phyloP scores from a whole-genome alignment of 2,113 vertebrate species.

The Piliocolobus tephrosceles region DNA sequence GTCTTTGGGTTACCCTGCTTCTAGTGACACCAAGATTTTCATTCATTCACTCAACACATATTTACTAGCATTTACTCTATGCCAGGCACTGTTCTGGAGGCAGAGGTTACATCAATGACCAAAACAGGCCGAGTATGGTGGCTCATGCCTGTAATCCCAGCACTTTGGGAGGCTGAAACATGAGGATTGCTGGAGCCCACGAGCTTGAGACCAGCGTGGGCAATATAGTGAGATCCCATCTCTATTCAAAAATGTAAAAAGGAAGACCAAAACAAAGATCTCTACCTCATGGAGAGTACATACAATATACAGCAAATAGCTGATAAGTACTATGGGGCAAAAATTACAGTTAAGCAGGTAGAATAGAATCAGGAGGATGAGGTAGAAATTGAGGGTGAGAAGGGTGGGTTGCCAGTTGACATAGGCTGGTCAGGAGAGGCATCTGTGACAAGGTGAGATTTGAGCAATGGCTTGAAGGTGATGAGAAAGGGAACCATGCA shows the following conservation, averaged over 20 bases:
- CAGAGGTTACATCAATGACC: not conserved
- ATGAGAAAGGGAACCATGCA: not conserved
- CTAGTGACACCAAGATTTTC: not conserved
- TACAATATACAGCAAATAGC: not conserved
- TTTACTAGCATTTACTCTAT: not conserved
- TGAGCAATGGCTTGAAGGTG: not conserved
- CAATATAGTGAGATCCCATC: no score
- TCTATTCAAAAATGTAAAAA: no score
- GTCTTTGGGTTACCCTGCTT: not conserved
- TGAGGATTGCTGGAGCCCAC: no score
- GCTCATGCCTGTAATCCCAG: no score
- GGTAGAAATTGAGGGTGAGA: not conserved
- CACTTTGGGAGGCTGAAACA: no score
- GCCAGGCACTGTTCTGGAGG: not conserved
- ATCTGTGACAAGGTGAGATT: not conserved
- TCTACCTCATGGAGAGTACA: no score
- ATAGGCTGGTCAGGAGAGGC: not conserved
- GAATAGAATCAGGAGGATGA: not conserved
- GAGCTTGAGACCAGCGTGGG: no score
- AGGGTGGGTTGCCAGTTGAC: not conserved
- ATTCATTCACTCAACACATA: not conserved
- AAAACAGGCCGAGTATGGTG: not conserved
- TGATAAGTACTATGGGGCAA: not conserved
- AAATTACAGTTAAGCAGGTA: not conserved
- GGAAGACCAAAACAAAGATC: not conserved